Conservation (phyloP, 2,888 invertebrate species). For the Psococerastis gibbosa region DNA sequence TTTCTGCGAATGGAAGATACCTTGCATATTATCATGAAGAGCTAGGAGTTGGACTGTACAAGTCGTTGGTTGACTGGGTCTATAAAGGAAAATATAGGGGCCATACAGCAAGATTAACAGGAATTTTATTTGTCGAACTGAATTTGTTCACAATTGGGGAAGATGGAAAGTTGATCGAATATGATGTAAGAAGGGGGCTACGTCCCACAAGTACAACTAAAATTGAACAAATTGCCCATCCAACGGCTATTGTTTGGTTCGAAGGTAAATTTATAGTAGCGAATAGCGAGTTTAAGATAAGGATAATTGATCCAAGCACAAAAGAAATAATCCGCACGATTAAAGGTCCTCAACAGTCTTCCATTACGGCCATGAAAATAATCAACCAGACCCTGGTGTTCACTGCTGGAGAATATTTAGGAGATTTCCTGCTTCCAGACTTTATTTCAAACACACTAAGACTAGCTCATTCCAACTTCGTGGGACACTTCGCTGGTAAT, state of each 20-base stretch:
- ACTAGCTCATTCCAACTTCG: not conserved
- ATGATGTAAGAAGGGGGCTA: not conserved
- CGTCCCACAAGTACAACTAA: too few species aligned
- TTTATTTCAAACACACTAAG: too few species aligned
- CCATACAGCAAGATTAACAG: not conserved
- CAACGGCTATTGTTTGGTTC: not conserved
- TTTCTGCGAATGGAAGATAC: not conserved
- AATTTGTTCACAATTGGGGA: conserved; percentile 5
- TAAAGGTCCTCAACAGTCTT: not conserved
- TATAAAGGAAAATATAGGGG: not conserved
- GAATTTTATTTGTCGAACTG: not conserved
- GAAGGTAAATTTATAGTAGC: not conserved
- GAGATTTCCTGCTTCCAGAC: not conserved
- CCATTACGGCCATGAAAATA: not conserved
- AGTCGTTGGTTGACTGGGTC: not conserved
- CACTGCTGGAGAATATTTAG: conserved; percentile 1
- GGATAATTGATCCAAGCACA: not conserved
- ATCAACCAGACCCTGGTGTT: not conserved
- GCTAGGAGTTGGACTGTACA: not conserved
- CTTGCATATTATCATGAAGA: not conserved
- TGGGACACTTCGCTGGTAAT: not conserved
- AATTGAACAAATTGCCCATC: conserved; percentile 1
- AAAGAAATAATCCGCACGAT: not conserved
- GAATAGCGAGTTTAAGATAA: not conserved
- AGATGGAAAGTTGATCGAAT: conserved; percentile 2